Percentiles rank a stretch among this genome's conserved stretches.
Evolutionary conservation across 2,113 vertebrate genomes (phyloP).

Genomic region (Podarcis cretensis): DNA sequence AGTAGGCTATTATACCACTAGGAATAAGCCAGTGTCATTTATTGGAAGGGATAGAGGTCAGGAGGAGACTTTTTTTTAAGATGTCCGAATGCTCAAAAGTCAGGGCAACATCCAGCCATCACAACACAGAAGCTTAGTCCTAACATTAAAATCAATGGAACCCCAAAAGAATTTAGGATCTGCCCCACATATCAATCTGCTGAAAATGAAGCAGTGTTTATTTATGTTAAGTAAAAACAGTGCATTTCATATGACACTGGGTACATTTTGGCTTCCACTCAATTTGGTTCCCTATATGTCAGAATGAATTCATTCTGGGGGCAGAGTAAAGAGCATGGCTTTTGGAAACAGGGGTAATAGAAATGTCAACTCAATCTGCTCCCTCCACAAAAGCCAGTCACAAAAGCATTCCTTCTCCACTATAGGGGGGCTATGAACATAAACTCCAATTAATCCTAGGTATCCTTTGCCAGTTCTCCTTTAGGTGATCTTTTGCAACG

Average conservation of each 20-base stretch:
- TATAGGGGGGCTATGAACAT: neutral
- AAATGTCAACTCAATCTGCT: conserved; percentile 80
- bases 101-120: neutral
- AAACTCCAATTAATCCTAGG: neutral
- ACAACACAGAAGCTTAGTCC: too few relatives aligned
- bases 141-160: neutral
- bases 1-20: neutral
- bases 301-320: conserved; percentile 79
- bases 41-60: neutral
- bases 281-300: conserved; percentile 79
- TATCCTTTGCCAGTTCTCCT: neutral
- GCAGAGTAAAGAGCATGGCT: conserved; percentile 74
- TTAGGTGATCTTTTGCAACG: neutral
- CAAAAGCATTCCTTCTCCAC: neutral
- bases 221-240: conserved; percentile 69
- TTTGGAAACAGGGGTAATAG: conserved; percentile 71
- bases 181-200: conserved; percentile 54
- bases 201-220: conserved; percentile 45
- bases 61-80: neutral
- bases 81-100: neutral
- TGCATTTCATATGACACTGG: conserved; percentile 60
- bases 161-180: neutral
- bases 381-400: conserved; percentile 55
- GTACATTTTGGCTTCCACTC: conserved; percentile 54
- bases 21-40: too few relatives aligned